Conservation (phyloP, 2,113 vertebrate genomes). For the Gila orcuttii region DNA sequence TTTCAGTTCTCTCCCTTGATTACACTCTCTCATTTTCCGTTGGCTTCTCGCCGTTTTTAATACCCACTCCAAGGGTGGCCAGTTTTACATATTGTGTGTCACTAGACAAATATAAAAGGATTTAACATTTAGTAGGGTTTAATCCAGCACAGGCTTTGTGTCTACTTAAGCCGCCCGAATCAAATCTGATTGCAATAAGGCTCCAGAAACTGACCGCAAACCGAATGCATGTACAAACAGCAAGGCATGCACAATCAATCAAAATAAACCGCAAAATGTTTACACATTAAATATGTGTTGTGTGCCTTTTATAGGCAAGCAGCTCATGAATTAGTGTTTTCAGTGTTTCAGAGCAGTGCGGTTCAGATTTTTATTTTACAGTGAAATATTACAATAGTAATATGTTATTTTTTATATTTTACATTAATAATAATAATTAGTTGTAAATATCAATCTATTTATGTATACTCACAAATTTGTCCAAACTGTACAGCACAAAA, state of each 20-base stretch:
- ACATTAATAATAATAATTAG: too few relatives aligned
- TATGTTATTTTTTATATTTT: background rate
- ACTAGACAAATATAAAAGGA: conserved; percentile 78
- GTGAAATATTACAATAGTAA: background rate
- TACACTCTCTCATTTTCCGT: conserved; percentile 16
- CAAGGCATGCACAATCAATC: background rate
- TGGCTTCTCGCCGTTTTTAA: conserved; percentile 61
- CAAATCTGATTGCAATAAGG: conserved; percentile 78
- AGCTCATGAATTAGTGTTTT: background rate
- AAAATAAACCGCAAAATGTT: background rate
- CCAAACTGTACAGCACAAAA: too few relatives aligned
- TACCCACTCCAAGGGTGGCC: conserved; percentile 76
- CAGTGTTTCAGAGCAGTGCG: background rate
- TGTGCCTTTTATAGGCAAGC: background rate
- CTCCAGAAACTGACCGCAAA: conserved; percentile 67
- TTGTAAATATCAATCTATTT: too few relatives aligned
- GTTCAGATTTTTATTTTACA: background rate
- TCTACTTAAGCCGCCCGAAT: conserved; percentile 72
- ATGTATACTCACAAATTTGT: too few relatives aligned
- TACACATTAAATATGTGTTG: too few relatives aligned
- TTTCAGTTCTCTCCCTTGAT: conserved; percentile 54
- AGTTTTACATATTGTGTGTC: conserved; percentile 81
- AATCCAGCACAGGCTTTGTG: conserved; percentile 77
- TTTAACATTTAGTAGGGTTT: conserved; percentile 79
- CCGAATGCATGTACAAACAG: conserved; percentile 38